Conservation (phyloP, 2,888 invertebrate species). For the Amiota minor region DNA sequence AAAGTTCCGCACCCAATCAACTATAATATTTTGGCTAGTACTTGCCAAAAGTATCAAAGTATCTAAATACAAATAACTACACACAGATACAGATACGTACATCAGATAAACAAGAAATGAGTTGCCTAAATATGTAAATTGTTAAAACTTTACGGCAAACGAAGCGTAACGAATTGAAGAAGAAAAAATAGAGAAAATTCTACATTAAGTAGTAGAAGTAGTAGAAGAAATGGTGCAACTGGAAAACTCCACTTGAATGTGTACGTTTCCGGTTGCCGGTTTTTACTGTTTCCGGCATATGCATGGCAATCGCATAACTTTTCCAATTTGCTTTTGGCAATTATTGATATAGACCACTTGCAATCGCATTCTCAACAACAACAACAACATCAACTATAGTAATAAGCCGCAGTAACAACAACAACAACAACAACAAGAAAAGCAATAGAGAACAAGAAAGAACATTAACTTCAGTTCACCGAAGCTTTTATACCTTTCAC, state of each 20-base stretch:
- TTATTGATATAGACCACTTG: conserved; percentile 65
- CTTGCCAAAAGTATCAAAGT: conserved; percentile 10
- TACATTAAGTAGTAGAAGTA: too few relatives aligned
- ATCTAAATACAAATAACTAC: background rate
- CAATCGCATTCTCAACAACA: background rate
- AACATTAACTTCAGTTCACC: conserved; percentile 1
- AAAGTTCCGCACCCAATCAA: conserved; percentile 12
- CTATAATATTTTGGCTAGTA: conserved; percentile 15
- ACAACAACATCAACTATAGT: conserved; percentile 51
- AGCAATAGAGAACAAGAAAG: background rate
- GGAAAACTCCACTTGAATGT: conserved; percentile 27
- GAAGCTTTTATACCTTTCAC: too few relatives aligned
- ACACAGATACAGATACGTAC: background rate
- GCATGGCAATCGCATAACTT: conserved; percentile 67
- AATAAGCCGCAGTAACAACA: conserved; percentile 35
- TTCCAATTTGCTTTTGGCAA: conserved; percentile 68
- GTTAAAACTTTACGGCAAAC: conserved; percentile 19
- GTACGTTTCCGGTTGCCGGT: conserved; percentile 46
- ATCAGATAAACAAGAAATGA: background rate
- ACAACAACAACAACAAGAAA: conserved; percentile 50
- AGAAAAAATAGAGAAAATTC: too few relatives aligned
- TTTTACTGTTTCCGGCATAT: conserved; percentile 63
- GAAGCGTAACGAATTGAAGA: too few relatives aligned
- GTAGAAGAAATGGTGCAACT: conserved; percentile 11
- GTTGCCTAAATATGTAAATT: conserved; percentile 15